Percentiles rank a stretch among this genome's conserved stretches.
These are phyloP conservation scores for Xiphophorus maculatus DNA, from an alignment of 2,113 vertebrate species.

Conservation along the genomic window DNA sequence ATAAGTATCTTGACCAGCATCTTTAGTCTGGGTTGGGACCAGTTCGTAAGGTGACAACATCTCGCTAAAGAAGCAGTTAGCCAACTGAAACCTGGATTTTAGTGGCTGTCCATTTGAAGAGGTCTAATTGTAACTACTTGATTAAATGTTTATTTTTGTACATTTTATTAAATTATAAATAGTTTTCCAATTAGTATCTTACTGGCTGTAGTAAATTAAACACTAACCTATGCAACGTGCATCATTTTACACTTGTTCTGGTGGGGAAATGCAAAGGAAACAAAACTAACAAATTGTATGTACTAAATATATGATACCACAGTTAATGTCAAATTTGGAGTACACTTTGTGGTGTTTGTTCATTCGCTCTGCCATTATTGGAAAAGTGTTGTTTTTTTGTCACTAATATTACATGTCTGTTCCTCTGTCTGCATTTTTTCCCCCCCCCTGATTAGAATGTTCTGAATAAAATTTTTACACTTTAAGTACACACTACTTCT, in stretches of 20 bases:
- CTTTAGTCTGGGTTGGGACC: constrained; percentile 3
- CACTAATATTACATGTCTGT: neutral
- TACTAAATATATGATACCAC: neutral
- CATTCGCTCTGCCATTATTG: neutral
- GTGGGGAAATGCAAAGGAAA: neutral
- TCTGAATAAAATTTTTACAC: neutral
- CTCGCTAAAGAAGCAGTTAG: neutral
- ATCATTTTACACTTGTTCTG: neutral
- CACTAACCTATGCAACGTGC: neutral
- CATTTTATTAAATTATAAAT: neutral
- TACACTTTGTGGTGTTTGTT: neutral
- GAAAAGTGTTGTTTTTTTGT: neutral
- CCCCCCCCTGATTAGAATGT: neutral
- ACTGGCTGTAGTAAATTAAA: neutral
- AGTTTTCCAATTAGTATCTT: neutral
- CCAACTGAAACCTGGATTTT: neutral
- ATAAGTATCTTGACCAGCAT: constrained; percentile 4
- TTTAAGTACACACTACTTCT: neutral
- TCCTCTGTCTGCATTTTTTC: neutral
- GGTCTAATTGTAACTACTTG: too few relatives aligned
- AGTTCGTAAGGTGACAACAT: constrained; percentile 3
- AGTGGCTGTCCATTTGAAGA: neutral
- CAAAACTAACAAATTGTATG: neutral
- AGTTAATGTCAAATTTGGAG: neutral
- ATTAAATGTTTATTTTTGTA: too few relatives aligned